Percentiles rank a stretch among this genome's conserved stretches.
phyloP scores from a whole-genome alignment of 2,797 vertebrate species.

The Botia kubotai region DNA sequence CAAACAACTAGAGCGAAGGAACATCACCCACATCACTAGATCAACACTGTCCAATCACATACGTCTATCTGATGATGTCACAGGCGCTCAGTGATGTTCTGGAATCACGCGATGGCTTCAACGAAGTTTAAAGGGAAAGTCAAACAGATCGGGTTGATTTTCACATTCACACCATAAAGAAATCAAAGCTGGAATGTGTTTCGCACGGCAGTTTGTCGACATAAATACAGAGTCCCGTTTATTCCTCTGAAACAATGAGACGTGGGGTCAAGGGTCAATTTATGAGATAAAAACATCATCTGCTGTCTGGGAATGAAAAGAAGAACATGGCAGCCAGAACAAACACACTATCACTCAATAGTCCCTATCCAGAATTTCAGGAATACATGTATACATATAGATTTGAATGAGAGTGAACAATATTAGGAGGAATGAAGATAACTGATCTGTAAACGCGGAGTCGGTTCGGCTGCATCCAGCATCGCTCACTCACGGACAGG shows the following conservation, averaged over 20 bases:
- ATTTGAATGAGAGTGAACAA: conserved; percentile 1
- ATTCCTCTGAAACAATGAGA: conserved; percentile 38
- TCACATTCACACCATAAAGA: conserved; percentile 61
- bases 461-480: conserved; percentile 32
- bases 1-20: too few relatives aligned
- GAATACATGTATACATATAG: conserved; percentile 9
- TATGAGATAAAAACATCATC: background rate
- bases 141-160: conserved; percentile 57
- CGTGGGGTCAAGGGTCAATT: conserved; percentile 24
- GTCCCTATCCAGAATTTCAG: background rate
- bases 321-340: background rate
- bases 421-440: conserved; percentile 22
- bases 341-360: background rate
- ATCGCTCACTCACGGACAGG: too few relatives aligned
- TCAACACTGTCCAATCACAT: conserved; percentile 59
- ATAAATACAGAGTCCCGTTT: conserved; percentile 54
- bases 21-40: conserved; percentile 56
- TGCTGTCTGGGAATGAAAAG: background rate
- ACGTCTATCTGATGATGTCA: conserved; percentile 37
- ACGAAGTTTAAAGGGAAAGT: conserved; percentile 73
- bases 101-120: conserved; percentile 49
- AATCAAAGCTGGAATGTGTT: conserved; percentile 77
- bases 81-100: conserved; percentile 42
- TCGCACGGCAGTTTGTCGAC: conserved; percentile 79
- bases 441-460: conserved; percentile 23